Evolutionary conservation across 1,140 invertebrate genomes (phyloP), one percentile per base, ranked within the genome.

Genomic region (Tribolium castaneum): DNA sequence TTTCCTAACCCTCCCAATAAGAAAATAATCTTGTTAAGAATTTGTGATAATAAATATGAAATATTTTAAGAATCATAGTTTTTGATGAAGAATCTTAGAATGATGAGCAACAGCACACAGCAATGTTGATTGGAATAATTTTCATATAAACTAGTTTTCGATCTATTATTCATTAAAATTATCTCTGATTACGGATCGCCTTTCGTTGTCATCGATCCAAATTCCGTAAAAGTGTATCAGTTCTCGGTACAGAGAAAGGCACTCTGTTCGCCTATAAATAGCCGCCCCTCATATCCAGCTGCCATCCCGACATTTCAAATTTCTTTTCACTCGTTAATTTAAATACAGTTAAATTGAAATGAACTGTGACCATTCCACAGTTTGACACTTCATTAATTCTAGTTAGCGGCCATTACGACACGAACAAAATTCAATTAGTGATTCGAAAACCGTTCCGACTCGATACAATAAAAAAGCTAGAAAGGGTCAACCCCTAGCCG

Each of bases 281-380:
- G 39, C n/a, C 39, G 39, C 39, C 39, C 39, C 39, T 45, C n/a
- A 45, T 9, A 5, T 45, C 9, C 39, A 45, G 39, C 16, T 59
- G 54, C 7, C 54, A 59, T 22, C 54, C 13, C 54, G 25, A 59
- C 13, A 59, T 59, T 34, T 66, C 25, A 10, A 34, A 34, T 35
- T 66, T 66, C 14, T 14, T 14, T 59, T 59, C 19, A 59, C 54
- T 25, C 54, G 54, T 25, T 30, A 59, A 22, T 59, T 25, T 35
- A 34, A 66, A 35, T 66, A 66, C 59, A 66, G 59, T 66, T 66
- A 35, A 66, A 66, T 35, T 35, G 59, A 66, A 66, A 66, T 66
- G 59, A 66, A 66, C 59, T 66, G 59, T 66, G 59, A 66, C 59
- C 59, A 30, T 66, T 66, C n/a, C 59, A 66, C 59, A 66, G 59